These are phyloP conservation scores for Ctenodactylus gundi DNA, from an alignment of 2,113 vertebrate species.

Conservation along the genomic window DNA sequence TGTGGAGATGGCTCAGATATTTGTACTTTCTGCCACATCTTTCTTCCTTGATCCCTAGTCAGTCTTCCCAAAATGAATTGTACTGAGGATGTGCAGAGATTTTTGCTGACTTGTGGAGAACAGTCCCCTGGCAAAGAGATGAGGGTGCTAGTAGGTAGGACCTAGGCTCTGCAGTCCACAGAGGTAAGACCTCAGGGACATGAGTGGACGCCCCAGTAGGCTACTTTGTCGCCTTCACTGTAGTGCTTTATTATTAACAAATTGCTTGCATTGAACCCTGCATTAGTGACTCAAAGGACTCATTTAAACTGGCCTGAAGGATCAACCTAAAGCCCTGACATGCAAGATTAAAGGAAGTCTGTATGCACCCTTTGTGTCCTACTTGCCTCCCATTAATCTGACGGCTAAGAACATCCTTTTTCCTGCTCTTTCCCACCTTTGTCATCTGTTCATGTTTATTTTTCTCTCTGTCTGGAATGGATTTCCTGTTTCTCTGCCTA, in stretches of 20 bases:
- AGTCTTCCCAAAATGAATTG: background rate
- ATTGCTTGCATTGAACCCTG: background rate
- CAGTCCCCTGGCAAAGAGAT: background rate
- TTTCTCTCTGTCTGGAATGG: background rate
- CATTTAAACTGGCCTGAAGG: background rate
- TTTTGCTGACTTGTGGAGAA: background rate
- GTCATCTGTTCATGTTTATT: background rate
- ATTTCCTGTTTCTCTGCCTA: background rate
- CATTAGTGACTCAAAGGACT: background rate
- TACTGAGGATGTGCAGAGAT: background rate
- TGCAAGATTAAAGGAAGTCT: background rate
- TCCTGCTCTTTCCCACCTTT: background rate
- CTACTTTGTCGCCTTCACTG: background rate
- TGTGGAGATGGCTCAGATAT: background rate
- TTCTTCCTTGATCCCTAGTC: background rate
- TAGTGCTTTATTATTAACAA: background rate
- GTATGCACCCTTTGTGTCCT: background rate
- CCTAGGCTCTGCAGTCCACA: background rate
- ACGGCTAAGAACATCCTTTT: background rate
- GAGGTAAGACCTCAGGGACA: background rate
- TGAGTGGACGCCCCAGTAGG: background rate
- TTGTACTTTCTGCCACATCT: background rate
- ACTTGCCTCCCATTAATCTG: background rate
- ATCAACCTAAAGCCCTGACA: background rate
- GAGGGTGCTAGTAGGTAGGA: background rate